These are phyloP conservation scores for Prorops nasuta DNA, from an alignment of 1,140 invertebrate genomes.

Conservation along the genomic window DNA sequence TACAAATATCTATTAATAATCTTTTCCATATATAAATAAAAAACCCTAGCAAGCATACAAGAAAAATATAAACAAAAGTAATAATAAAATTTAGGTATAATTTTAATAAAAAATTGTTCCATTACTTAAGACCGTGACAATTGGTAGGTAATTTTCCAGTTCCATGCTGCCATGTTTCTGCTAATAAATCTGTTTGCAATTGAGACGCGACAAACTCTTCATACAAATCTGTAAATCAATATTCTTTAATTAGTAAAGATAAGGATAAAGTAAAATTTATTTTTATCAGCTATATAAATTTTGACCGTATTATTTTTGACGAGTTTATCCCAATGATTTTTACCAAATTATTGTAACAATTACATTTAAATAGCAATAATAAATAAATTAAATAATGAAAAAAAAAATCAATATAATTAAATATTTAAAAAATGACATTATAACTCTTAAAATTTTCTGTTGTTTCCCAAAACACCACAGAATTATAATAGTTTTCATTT, in stretches of 20 bases:
- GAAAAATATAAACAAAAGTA: constrained; percentile 5
- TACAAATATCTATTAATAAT: constrained; percentile 7
- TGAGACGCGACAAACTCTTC: constrained; percentile 74
- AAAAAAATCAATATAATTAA: too few species aligned
- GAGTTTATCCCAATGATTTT: too few species aligned
- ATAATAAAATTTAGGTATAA: too few species aligned
- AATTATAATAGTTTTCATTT: too few species aligned
- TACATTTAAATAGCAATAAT: too few species aligned
- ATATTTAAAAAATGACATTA: too few species aligned
- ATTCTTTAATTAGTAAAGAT: constrained; percentile 9
- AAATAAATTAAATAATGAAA: too few species aligned
- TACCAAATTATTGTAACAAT: too few species aligned
- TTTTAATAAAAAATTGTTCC: constrained; percentile 37
- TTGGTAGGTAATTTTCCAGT: constrained; percentile 68
- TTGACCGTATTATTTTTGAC: too few species aligned
- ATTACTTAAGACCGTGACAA: constrained; percentile 58
- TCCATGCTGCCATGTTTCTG: constrained; percentile 89
- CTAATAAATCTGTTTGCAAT: constrained; percentile 68
- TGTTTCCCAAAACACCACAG: too few species aligned
- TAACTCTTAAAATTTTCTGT: too few species aligned
- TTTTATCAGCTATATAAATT: constrained; percentile 28
- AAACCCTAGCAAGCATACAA: constrained; percentile 3
- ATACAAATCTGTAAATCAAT: constrained; percentile 71
- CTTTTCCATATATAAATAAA: constrained; percentile 1
- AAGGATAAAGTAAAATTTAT: constrained; percentile 9